phyloP scores from a whole-genome alignment of 2,888 invertebrate species.

The Rhingia rostrata region DNA sequence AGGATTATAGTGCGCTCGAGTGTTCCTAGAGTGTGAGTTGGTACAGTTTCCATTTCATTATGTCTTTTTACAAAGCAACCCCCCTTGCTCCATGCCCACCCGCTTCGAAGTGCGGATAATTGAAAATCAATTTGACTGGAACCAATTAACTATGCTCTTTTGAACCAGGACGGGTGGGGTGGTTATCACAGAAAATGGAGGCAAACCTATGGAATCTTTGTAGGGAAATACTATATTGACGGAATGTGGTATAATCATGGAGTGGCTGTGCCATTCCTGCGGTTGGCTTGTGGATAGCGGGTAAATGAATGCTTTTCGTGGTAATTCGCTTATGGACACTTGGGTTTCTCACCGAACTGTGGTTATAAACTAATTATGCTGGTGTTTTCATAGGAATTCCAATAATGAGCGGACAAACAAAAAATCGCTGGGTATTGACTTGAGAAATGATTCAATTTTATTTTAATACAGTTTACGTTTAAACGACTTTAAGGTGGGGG shows the following conservation, averaged over 20 bases:
- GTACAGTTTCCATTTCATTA: constrained; percentile 42
- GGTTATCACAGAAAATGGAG: constrained; percentile 9
- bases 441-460: too few relatives aligned
- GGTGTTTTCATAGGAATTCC: too few relatives aligned
- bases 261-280: neutral
- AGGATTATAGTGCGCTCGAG: too few relatives aligned
- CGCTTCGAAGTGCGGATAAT: constrained; percentile 47
- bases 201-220: neutral
- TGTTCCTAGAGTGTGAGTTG: constrained; percentile 8
- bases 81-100: neutral
- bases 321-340: neutral
- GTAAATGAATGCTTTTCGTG: neutral
- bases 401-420: too few relatives aligned
- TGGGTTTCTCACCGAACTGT: too few relatives aligned
- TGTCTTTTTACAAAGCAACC: neutral
- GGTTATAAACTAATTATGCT: too few relatives aligned
- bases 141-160: constrained; percentile 56
- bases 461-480: too few relatives aligned
- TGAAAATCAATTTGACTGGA: constrained; percentile 69
- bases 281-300: neutral
- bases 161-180: constrained; percentile 20
- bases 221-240: too few relatives aligned
- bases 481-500: too few relatives aligned
- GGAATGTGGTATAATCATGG: constrained; percentile 11
- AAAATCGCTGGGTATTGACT: too few relatives aligned